Base-by-base conservation (phyloP, 1,140 invertebrate genomes). In the Agrypnia vestita region DNA sequence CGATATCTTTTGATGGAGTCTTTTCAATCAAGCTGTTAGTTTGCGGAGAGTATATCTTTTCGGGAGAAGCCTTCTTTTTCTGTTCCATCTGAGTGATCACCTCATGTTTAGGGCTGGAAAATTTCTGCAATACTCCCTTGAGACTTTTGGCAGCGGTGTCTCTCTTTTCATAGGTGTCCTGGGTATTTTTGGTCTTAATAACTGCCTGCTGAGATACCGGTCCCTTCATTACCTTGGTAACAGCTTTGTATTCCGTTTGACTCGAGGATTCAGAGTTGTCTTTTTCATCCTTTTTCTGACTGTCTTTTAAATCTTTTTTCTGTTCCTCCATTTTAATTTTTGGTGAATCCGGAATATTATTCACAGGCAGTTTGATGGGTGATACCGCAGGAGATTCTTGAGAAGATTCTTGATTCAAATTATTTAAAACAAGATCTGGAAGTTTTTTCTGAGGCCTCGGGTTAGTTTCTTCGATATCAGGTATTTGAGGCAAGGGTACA, bases 191-290 rank as follows among this genome's bases (percentile, higher is more conserved):
- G 0, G 87, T 82, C 25, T 88, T 90, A 61, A 91, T 91, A 43
- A 90, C 91, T 4, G 93, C 93, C 53, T 91, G 89, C 80, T 93
- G 92, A 47, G 90, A 88, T 35, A 92, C 89, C 0, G 93, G 93
- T 3, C 91, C 92, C 13, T 89, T 88, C 93, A 94, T 93, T 7
- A 94, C 92, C 80, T 90, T 91, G 74, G 91, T 91, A 76, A 92
- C 91, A 4, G 91, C 91, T 21, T 88, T 89, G 83, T 92, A 91
- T 84, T 92, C 92, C 6, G 86, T 88, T 10, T 87, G 83, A 13
- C 83, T 80, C 9, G 86, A 85, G n/a, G n/a, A n/a, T 35, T 85
- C 82, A 35, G 44, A 75, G 35, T 51, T 56, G 8, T 59, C 56
- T 51, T 76, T 75, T 75, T 59, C 53, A 12, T 35, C 10, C 7